Percentiles rank a stretch among this genome's conserved stretches.
phyloP scores from a whole-genome alignment of 2,888 invertebrate genomes.

The Glyphotaelius pellucidus region DNA sequence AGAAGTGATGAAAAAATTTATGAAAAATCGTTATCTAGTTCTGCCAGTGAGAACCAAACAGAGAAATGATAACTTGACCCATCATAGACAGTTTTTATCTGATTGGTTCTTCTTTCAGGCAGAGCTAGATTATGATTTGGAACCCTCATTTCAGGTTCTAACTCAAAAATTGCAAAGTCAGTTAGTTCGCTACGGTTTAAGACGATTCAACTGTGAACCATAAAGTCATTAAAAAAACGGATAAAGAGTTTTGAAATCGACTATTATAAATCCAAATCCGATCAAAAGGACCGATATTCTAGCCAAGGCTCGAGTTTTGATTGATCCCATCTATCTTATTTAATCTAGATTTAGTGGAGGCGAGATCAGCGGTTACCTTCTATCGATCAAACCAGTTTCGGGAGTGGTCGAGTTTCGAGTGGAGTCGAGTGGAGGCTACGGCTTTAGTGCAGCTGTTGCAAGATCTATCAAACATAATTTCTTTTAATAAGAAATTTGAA shows the following conservation, averaged over 20 bases:
- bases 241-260: background rate
- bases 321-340: constrained; percentile 13
- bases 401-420: constrained; percentile 15
- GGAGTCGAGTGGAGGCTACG: too few relatives aligned
- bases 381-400: constrained; percentile 12
- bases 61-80: too few relatives aligned
- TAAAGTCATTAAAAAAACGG: background rate
- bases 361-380: constrained; percentile 30
- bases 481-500: background rate
- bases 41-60: too few relatives aligned
- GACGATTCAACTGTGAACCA: too few relatives aligned
- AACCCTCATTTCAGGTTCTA: too few relatives aligned
- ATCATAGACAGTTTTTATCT: too few relatives aligned
- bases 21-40: too few relatives aligned
- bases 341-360: constrained; percentile 12
- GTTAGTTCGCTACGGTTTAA: too few relatives aligned
- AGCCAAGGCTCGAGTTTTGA: background rate
- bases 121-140: too few relatives aligned
- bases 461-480: background rate
- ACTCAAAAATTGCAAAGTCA: too few relatives aligned
- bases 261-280: background rate
- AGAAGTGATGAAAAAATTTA: too few relatives aligned
- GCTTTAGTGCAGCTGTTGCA: background rate
- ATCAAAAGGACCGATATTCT: background rate
- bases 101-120: too few relatives aligned